A percentile compares a stretch with the other conserved stretches of the same genome.
These are phyloP conservation scores for Seira ritae DNA, from an alignment of 2,888 invertebrate species.

Conservation along the genomic window DNA sequence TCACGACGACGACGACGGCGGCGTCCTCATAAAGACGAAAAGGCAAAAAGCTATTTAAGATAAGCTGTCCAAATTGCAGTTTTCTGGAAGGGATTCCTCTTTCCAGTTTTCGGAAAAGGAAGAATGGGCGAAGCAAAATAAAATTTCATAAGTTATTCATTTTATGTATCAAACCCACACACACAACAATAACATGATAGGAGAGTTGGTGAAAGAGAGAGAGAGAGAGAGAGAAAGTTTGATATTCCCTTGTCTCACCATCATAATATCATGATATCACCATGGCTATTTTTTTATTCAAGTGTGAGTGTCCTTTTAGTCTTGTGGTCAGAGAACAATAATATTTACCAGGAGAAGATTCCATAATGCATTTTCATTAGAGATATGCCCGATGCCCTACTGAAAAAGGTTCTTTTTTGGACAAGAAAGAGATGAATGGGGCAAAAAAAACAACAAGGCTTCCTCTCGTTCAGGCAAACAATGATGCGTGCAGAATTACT, in stretches of 20 bases:
- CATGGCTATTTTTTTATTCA: neutral
- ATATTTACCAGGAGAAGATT: neutral
- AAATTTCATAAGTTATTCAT: slow-evolving; percentile 45
- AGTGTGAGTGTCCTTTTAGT: neutral
- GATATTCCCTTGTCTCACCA: neutral
- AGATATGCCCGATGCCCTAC: neutral
- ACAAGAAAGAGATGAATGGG: neutral
- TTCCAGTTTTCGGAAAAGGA: neutral
- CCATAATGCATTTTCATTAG: too few species aligned
- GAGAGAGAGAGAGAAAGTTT: neutral
- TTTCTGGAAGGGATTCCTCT: neutral
- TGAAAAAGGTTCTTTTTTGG: neutral
- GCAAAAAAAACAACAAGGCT: neutral
- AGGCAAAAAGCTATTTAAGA: slow-evolving; percentile 48
- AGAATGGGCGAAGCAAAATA: neutral
- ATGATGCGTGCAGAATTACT: neutral
- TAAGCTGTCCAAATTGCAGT: slow-evolving; percentile 53
- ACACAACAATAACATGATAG: neutral
- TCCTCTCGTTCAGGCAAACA: neutral
- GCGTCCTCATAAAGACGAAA: slow-evolving; percentile 28
- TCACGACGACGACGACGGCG: slow-evolving; percentile 4
- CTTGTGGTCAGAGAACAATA: slow-evolving; percentile 3
- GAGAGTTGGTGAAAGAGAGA: too few species aligned
- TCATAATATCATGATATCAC: too few species aligned
- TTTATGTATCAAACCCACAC: slow-evolving; percentile 42